These are phyloP conservation scores for Chrysolina oricalcia DNA, from an alignment of 2,888 invertebrate genomes.

Conservation along the genomic window DNA sequence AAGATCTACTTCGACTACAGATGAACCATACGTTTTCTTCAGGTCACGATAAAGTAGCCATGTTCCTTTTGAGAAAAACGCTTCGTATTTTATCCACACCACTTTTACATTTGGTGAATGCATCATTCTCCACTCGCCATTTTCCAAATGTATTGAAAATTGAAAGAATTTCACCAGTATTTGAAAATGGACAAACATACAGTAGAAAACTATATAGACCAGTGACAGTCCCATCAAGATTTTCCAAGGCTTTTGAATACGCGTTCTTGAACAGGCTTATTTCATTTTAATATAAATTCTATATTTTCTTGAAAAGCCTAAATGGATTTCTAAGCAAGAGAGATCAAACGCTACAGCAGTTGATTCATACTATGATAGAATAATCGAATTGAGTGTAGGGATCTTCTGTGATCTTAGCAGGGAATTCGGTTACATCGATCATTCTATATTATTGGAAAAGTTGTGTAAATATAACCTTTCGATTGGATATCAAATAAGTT, in stretches of 20 bases:
- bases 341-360: neutral
- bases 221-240: slow-evolving; percentile 4
- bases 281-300: neutral
- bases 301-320: neutral
- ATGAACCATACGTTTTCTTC: no score
- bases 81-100: no score
- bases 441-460: neutral
- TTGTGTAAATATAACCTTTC: neutral
- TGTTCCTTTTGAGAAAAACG: no score
- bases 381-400: neutral
- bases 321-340: neutral
- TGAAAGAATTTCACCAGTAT: neutral
- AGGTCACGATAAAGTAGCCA: no score
- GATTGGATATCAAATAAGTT: no score
- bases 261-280: no score
- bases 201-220: slow-evolving; percentile 4
- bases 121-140: neutral
- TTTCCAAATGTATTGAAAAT: neutral
- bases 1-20: no score
- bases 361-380: neutral
- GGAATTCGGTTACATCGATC: no score
- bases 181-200: neutral
- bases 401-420: neutral
- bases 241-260: neutral
- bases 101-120: slow-evolving; percentile 1